phyloP scores from a whole-genome alignment of 2,888 invertebrate species.

The Drosophila atripex region DNA sequence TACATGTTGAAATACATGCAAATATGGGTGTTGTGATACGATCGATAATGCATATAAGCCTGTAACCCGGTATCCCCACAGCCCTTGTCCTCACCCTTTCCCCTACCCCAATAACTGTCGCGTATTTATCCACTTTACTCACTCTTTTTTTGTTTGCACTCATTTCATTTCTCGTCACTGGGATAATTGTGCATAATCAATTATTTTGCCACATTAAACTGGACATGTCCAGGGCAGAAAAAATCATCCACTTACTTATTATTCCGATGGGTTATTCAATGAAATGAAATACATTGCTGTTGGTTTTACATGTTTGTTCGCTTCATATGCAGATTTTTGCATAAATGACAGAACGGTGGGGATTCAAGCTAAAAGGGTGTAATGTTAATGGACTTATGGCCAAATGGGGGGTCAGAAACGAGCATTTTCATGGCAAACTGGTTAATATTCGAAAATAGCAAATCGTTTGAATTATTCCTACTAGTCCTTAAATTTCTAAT shows the following conservation, averaged over 20 bases:
- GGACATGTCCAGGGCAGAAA: slow-evolving; percentile 30
- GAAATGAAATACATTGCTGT: slow-evolving; percentile 17
- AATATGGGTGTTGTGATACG: slow-evolving; percentile 72
- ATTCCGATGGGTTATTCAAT: slow-evolving; percentile 35
- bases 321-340: slow-evolving; percentile 47
- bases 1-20: slow-evolving; percentile 42
- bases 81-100: slow-evolving; percentile 6
- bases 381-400: slow-evolving; percentile 24
- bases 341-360: not conserved
- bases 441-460: not conserved
- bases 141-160: slow-evolving; percentile 43
- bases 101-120: not conserved
- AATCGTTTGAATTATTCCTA: not conserved
- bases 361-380: not conserved
- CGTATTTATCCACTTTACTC: slow-evolving; percentile 7
- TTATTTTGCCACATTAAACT: slow-evolving; percentile 78
- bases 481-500: not conserved
- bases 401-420: not conserved
- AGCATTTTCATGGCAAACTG: not conserved
- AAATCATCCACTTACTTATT: slow-evolving; percentile 17
- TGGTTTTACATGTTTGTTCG: not conserved
- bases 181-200: slow-evolving; percentile 75
- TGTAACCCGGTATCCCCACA: slow-evolving; percentile 1
- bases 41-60: slow-evolving; percentile 41
- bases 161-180: slow-evolving; percentile 52